Evolutionary conservation across 1,140 invertebrate genomes (phyloP), one percentile per base, ranked within the genome.

Genomic region (Gryon sp.): DNA sequence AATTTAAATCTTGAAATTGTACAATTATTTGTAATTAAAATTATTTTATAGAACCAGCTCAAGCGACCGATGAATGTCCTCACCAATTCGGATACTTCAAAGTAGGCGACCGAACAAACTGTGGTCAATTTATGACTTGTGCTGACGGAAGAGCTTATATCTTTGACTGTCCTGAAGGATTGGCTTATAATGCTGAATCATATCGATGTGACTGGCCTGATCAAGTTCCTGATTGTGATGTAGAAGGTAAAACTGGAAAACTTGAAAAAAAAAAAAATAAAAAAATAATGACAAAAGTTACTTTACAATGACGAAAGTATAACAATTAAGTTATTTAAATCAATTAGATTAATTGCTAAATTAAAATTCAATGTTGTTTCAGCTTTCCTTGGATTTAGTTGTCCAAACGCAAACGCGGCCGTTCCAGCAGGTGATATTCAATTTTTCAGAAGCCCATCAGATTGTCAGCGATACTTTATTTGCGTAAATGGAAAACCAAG

Each of bases 181-280:
- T 98, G 9, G 95, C 96, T 4, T 97, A 95, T 85, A 95, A 94
- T 82, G 88, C 92, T 4, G 91, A 93, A 38, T 92, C 87, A 1
- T 94, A 95, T 77, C 91, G 93, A 24, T 97, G 96, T 82, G 95
- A 96, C 70, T 97, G 95, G 95, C 95, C 95, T 0, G 95, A 96
- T 88, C 90, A 94, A 75, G 95, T 94, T 1, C 80, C 89, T 0
- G 92, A 92, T 45, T 96, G 94, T 79, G 93, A 95, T 82, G 92
- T 92, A 40, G 94, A 95, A 91, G 92, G 93, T 60, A 30, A n/a
- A n/a, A n/a, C n/a, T n/a, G n/a, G n/a, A n/a, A n/a, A n/a, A n/a
- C n/a, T n/a, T n/a, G n/a, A n/a, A n/a, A n/a, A n/a, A n/a, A n/a
- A n/a, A n/a, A n/a, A n/a, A n/a, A n/a, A n/a, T n/a, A n/a, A n/a